Evolutionary conservation across 2,888 invertebrate species (phyloP).

Genomic region (Selenia dentaria): DNA sequence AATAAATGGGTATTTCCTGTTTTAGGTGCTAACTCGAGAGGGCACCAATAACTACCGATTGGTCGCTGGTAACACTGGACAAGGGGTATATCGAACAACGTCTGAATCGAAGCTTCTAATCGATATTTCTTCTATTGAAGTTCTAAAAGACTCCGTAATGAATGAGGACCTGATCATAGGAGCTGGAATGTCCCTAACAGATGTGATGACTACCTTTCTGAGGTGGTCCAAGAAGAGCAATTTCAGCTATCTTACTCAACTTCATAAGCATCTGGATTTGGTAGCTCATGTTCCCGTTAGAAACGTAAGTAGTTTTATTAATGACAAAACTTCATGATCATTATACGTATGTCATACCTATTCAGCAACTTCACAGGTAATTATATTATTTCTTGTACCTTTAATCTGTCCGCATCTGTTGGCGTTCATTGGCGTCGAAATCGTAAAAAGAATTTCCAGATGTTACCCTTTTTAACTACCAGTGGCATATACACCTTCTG

Average conservation of each 20-base stretch:
- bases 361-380: too few relatives aligned
- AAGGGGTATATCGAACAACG: slow-evolving; percentile 79
- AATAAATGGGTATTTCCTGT: too few relatives aligned
- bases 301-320: slow-evolving; percentile 83
- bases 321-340: too few relatives aligned
- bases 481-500: too few relatives aligned
- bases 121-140: slow-evolving; percentile 85
- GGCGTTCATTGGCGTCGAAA: too few relatives aligned
- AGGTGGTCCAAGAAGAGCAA: slow-evolving; percentile 63
- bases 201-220: slow-evolving; percentile 77
- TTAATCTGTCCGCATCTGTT: too few relatives aligned
- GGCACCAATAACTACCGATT: slow-evolving; percentile 79
- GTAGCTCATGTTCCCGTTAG: slow-evolving; percentile 89
- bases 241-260: slow-evolving; percentile 84
- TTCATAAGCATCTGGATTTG: slow-evolving; percentile 87
- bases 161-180: slow-evolving; percentile 82
- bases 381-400: too few relatives aligned
- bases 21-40: slow-evolving; percentile 72
- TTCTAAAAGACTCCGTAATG: slow-evolving; percentile 63
- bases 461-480: too few relatives aligned
- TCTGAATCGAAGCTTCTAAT: slow-evolving; percentile 81
- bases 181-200: slow-evolving; percentile 82
- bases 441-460: too few relatives aligned
- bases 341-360: too few relatives aligned
- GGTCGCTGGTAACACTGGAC: slow-evolving; percentile 90